Percentiles rank a stretch among this genome's conserved stretches.
Conservation (phyloP, 1,140 invertebrate genomes). For the Eupristina koningsbergeri region DNA sequence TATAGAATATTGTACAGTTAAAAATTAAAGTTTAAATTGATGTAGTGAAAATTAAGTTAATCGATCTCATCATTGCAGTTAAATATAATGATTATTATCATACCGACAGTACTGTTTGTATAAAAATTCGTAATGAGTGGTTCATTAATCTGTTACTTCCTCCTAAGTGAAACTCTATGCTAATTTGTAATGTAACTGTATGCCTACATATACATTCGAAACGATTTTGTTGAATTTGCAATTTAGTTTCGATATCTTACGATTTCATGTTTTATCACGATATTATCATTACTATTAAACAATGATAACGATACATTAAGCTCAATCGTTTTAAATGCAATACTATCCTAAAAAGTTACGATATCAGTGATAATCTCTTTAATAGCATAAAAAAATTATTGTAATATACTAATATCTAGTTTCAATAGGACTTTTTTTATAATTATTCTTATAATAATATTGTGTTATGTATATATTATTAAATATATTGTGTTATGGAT, state of each 20-base stretch:
- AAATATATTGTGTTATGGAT: too few relatives aligned
- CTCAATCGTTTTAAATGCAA: neutral
- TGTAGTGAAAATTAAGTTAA: conserved; percentile 8
- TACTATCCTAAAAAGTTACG: neutral
- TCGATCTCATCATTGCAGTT: conserved; percentile 23
- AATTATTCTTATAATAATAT: too few relatives aligned
- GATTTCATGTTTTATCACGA: neutral
- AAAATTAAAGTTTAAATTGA: too few relatives aligned
- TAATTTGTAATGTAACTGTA: neutral
- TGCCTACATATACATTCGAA: neutral
- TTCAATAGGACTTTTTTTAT: too few relatives aligned
- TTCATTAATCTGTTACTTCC: conserved; percentile 36
- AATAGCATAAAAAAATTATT: neutral
- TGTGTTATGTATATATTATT: too few relatives aligned
- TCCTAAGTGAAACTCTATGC: conserved; percentile 15
- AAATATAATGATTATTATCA: conserved; percentile 18
- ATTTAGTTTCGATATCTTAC: neutral
- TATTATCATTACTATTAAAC: conserved; percentile 11
- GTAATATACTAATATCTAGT: too few relatives aligned
- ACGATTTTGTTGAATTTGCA: neutral
- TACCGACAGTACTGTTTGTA: conserved; percentile 1
- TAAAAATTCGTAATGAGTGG: conserved; percentile 31
- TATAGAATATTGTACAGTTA: too few relatives aligned
- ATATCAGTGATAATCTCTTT: neutral
- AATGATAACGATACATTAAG: conserved; percentile 19